These are phyloP conservation scores for Tragelaphus scriptus DNA, from an alignment of 2,113 vertebrate genomes.

Conservation along the genomic window DNA sequence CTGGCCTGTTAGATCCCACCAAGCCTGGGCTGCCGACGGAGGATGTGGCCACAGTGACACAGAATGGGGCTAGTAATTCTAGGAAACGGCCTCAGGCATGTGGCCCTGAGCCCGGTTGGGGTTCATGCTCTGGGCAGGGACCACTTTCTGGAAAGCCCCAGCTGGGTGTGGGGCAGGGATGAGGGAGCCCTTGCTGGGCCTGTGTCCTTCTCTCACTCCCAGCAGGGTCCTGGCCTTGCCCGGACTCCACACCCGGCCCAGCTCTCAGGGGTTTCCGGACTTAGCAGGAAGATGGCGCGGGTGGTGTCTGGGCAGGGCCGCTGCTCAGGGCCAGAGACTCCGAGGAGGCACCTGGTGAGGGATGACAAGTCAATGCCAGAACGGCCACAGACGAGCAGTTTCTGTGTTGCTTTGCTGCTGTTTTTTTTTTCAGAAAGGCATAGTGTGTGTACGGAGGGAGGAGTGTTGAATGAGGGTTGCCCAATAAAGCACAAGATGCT, in stretches of 20 bases:
- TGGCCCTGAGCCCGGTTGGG: neutral
- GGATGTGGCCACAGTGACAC: neutral
- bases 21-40: neutral
- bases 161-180: neutral
- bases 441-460: rapidly evolving
- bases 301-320: neutral
- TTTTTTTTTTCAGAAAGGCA: neutral
- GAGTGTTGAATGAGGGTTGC: neutral
- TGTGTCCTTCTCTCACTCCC: neutral
- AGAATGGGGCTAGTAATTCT: neutral
- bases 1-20: neutral
- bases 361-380: neutral
- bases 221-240: neutral
- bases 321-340: neutral
- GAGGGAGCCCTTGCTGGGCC: neutral
- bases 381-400: neutral
- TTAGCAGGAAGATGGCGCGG: neutral
- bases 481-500: neutral
- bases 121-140: neutral
- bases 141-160: neutral
- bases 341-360: neutral
- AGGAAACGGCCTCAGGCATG: neutral
- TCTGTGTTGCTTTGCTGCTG: neutral
- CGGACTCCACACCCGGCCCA: neutral
- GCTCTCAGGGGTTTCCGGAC: neutral